Evolutionary conservation across 2,113 vertebrate species (phyloP).

Genomic region (Lasiurus cinereus): DNA sequence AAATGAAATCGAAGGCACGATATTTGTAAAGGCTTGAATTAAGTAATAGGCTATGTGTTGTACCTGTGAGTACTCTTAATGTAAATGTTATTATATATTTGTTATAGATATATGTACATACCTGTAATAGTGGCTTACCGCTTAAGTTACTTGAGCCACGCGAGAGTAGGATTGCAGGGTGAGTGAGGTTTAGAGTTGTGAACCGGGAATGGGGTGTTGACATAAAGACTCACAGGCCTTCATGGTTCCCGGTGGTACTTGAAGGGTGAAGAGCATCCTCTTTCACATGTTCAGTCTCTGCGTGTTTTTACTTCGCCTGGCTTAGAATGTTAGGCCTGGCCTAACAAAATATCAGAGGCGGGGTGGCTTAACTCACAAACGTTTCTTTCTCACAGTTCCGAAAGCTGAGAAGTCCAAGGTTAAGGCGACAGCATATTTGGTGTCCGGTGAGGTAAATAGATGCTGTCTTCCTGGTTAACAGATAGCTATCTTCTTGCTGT

Average conservation of each 20-base stretch:
- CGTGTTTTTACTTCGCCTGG: conserved; percentile 34
- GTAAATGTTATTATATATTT: not conserved
- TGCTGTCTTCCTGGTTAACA: not conserved
- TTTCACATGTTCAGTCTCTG: not conserved
- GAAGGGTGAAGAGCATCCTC: not conserved
- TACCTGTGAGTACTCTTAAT: not conserved
- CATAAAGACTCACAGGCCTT: not conserved
- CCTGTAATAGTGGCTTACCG: not conserved
- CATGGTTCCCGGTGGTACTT: not conserved
- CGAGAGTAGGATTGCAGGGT: not conserved
- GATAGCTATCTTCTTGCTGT: not conserved
- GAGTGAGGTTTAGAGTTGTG: not conserved
- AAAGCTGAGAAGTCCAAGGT: not conserved
- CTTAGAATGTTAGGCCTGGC: not conserved
- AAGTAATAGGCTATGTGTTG: not conserved
- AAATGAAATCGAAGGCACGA: conserved; percentile 5
- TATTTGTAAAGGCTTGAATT: conserved; percentile 21
- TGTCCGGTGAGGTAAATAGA: not conserved
- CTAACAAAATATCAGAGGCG: not conserved
- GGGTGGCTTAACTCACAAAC: not conserved
- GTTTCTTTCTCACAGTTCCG: not conserved
- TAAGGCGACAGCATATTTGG: not conserved
- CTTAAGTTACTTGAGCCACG: not conserved
- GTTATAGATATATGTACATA: not conserved
- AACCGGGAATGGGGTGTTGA: not conserved